Evolutionary conservation across 2,797 vertebrate species (phyloP).

Genomic region (Scolopax rusticola): DNA sequence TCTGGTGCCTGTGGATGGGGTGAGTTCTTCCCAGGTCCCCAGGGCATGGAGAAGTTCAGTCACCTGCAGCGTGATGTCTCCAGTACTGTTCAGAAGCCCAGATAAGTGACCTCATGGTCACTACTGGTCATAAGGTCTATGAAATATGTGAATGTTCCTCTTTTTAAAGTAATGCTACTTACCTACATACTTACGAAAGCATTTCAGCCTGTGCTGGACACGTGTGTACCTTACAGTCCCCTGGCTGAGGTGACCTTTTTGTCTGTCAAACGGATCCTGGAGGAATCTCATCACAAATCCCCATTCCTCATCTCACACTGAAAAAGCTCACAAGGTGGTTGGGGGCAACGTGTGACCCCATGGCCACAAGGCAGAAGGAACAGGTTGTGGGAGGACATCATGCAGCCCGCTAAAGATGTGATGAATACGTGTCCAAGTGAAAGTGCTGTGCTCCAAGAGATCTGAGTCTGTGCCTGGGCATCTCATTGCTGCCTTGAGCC

Average conservation of each 20-base stretch:
- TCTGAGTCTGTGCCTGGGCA: neutral
- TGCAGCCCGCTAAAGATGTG: neutral
- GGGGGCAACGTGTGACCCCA: rapidly evolving
- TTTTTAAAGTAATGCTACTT: neutral
- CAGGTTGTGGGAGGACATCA: neutral
- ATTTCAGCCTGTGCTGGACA: neutral
- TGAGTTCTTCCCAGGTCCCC: neutral
- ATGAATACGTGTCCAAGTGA: neutral
- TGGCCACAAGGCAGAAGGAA: neutral
- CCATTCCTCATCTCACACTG: neutral
- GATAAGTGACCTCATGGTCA: neutral
- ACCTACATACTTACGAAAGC: neutral
- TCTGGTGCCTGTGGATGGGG: neutral
- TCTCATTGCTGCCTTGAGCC: neutral
- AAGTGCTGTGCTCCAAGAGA: neutral
- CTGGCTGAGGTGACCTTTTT: neutral
- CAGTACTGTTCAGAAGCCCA: neutral
- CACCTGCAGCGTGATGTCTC: neutral
- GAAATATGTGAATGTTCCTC: neutral
- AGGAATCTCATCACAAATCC: neutral
- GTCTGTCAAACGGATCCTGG: neutral
- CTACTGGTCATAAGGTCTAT: neutral
- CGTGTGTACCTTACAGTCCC: rapidly evolving
- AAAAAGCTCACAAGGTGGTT: neutral
- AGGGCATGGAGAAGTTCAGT: neutral